Base-by-base conservation (phyloP, 2,888 invertebrate species). In the Melinaea menophilus region DNA sequence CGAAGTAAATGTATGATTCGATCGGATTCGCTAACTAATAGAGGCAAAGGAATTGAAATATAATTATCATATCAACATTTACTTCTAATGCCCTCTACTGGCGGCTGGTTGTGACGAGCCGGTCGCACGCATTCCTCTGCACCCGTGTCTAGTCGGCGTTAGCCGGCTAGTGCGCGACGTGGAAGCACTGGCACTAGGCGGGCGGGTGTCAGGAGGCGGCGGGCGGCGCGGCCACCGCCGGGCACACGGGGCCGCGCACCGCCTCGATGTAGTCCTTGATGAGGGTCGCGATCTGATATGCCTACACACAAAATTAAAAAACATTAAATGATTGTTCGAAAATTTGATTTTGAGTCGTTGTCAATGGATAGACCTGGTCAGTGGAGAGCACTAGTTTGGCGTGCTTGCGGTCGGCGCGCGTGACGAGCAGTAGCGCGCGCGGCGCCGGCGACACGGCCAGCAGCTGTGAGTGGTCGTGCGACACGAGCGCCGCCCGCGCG, bases 301-400 rank as follows among this genome's bases (percentile, higher is more conserved):
- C 97, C 95, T 98, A 88, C 4, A 73, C 13, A 41, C 47, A 7
- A 9, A 2, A 58, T 7, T 4, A 55, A 12, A n/a, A 37, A 13
- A 41, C 11, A 45, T 59, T 34, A 35, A 7, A 35, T 48, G 34
- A 13, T 4, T 37, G 35, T 1, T 56, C 7, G 12, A 13, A 35
- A 37, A 3, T 22, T 45, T 9, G 13, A 37, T 7, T 56, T 4
- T 9, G 58, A 33, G 13, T 33, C 31, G 12, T 34, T 1, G 5
- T 46, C 2, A 3, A 46, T 4, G 48, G 48, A 5, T 61, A 37
- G 61, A 95, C 96, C 94, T 96, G 96, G 70, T 97, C 96, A 5
- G 98, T 98, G 64, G 97, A 96, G 69, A 98, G 93, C 80, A 98
- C 97, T 67, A 97, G 97, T 90, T 97, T 97, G 81, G 96, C 97